phyloP scores from a whole-genome alignment of 2,888 invertebrate genomes.

The Drosophila mulleri region DNA sequence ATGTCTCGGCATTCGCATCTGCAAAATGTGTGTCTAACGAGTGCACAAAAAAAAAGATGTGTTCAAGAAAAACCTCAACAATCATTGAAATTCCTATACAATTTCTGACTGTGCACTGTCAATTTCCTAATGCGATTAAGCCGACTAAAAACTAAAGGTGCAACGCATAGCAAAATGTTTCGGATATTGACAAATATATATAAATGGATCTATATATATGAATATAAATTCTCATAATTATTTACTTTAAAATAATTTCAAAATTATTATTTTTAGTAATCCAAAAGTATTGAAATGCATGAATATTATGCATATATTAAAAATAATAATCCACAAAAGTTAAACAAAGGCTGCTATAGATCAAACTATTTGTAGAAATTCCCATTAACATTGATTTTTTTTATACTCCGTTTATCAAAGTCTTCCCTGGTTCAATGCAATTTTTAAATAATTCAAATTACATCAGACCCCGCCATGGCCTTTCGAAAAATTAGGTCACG shows the following conservation, averaged over 20 bases:
- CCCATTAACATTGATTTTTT: no score
- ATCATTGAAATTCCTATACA: constrained; percentile 35
- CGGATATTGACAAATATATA: no score
- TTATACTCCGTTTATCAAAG: not conserved
- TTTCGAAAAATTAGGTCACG: constrained; percentile 56
- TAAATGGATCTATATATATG: no score
- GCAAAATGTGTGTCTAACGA: constrained; percentile 47
- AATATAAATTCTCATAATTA: no score
- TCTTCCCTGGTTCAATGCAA: not conserved
- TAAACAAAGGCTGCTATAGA: no score
- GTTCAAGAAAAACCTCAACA: constrained; percentile 29
- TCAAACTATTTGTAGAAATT: no score
- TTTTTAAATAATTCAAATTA: constrained; percentile 10
- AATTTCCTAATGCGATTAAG: constrained; percentile 46
- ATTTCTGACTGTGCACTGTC: constrained; percentile 10
- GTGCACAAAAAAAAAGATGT: constrained; percentile 7
- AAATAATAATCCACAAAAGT: no score
- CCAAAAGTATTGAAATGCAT: no score
- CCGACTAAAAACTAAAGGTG: constrained; percentile 8
- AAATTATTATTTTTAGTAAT: no score
- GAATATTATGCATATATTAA: no score
- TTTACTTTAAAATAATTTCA: no score
- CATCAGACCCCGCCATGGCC: not conserved
- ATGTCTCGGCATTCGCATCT: constrained; percentile 65
- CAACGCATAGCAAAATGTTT: not conserved